Evolutionary conservation across 1,140 invertebrate genomes (phyloP).

Genomic region (Episyrphus balteatus): DNA sequence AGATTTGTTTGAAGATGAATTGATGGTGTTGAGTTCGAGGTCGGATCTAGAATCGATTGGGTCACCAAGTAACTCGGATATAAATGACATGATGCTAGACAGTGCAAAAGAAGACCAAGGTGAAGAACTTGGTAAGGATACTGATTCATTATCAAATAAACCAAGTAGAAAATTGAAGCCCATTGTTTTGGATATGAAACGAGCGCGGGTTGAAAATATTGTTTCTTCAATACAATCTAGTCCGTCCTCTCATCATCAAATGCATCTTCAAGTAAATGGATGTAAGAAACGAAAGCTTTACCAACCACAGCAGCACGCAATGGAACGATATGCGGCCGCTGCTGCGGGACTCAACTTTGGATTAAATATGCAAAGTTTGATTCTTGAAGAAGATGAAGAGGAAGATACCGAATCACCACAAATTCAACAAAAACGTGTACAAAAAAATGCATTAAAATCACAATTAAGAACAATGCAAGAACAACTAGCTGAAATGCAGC

Average conservation of each 20-base stretch:
- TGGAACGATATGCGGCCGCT: conserved; percentile 52
- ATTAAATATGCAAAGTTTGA: conserved; percentile 36
- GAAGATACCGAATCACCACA: conserved; percentile 59
- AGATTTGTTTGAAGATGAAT: conserved; percentile 32
- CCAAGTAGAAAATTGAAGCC: conserved; percentile 26
- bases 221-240: conserved; percentile 83
- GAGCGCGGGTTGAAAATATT: conserved; percentile 88
- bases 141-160: conserved; percentile 38
- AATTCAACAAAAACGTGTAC: conserved; percentile 68
- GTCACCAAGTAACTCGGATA: conserved; percentile 48
- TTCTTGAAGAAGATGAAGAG: conserved; percentile 59
- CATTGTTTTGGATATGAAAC: conserved; percentile 62
- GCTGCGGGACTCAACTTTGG: conserved; percentile 40
- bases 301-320: conserved; percentile 84
- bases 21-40: conserved; percentile 26
- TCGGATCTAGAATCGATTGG: conserved; percentile 47
- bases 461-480: conserved; percentile 79
- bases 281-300: conserved; percentile 96
- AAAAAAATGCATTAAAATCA: conserved; percentile 72
- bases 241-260: conserved; percentile 50
- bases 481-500: conserved; percentile 80
- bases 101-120: conserved; percentile 55
- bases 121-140: conserved; percentile 43
- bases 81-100: conserved; percentile 44
- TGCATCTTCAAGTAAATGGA: conserved; percentile 65